A percentile compares a stretch with the other conserved stretches of the same genome.
Evolutionary conservation across 2,888 invertebrate genomes (phyloP).

Genomic region (Erebia aethiops): DNA sequence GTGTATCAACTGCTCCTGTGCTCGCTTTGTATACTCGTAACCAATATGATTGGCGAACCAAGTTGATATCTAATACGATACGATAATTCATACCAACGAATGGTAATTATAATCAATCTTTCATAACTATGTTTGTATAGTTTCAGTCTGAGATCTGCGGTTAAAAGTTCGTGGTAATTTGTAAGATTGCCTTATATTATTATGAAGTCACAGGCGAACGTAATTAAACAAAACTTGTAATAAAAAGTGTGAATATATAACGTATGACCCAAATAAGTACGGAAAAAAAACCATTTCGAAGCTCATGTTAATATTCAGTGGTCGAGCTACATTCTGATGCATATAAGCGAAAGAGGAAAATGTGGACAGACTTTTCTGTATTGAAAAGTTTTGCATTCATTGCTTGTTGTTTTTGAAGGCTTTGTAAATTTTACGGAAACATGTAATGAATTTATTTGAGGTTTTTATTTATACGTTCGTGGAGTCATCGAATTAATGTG

Average conservation of each 20-base stretch:
- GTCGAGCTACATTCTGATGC: conserved; percentile 14
- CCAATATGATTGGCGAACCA: no score
- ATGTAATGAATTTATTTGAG: conserved; percentile 20
- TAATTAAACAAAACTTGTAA: no score
- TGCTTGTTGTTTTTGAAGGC: conserved; percentile 22
- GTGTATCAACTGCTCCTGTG: no score
- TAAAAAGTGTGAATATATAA: not conserved
- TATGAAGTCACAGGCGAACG: no score
- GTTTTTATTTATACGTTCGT: conserved; percentile 13
- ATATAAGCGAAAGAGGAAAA: conserved; percentile 18
- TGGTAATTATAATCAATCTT: no score
- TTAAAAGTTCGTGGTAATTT: no score
- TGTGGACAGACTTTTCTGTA: conserved; percentile 15
- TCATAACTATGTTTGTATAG: no score
- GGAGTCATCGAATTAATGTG: conserved; percentile 9
- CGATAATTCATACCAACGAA: no score
- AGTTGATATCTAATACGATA: no score
- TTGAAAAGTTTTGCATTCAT: conserved; percentile 23
- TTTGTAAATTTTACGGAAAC: conserved; percentile 18
- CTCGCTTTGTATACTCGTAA: no score
- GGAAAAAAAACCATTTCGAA: not conserved
- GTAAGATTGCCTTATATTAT: no score
- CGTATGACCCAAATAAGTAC: conserved; percentile 4
- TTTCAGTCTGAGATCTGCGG: no score
- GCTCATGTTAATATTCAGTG: conserved; percentile 12